Conservation (phyloP, 2,797 vertebrate genomes). For the Malacoraja senta region DNA sequence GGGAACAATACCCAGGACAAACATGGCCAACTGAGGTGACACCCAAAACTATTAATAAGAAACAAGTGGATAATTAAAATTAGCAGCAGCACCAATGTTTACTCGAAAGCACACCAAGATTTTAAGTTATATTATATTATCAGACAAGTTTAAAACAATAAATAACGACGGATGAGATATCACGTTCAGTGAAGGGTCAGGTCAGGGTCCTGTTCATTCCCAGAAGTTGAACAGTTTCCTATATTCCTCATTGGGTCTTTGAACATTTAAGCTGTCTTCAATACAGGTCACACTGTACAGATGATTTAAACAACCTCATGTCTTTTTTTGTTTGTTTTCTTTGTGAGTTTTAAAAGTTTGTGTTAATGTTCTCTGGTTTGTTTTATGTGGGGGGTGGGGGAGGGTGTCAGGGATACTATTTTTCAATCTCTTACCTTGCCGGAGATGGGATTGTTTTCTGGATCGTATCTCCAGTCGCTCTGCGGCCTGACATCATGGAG, state of each 20-base stretch:
- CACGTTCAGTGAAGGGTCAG: not conserved
- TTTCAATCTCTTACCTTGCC: too few relatives aligned
- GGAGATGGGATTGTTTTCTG: too few relatives aligned
- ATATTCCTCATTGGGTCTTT: not conserved
- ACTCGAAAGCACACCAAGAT: not conserved
- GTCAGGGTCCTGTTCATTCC: not conserved
- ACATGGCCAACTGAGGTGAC: constrained; percentile 79
- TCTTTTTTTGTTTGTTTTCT: too few relatives aligned
- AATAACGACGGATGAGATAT: not conserved
- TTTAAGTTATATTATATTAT: not conserved
- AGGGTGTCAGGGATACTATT: too few relatives aligned
- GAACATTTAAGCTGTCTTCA: too few relatives aligned
- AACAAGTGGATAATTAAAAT: constrained; percentile 40
- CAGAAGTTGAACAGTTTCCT: not conserved
- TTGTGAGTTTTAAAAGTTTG: too few relatives aligned
- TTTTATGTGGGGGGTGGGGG: too few relatives aligned
- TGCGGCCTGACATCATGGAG: too few relatives aligned
- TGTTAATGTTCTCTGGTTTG: too few relatives aligned
- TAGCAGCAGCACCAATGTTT: not conserved
- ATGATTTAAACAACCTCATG: not conserved
- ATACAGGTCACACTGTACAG: too few relatives aligned
- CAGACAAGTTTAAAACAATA: not conserved
- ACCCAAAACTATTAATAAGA: constrained; percentile 74
- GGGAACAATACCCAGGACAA: constrained; percentile 84
- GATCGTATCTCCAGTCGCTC: too few relatives aligned